A percentile compares a stretch with the other conserved stretches of the same genome.
Evolutionary conservation across 2,888 invertebrate genomes (phyloP).

Genomic region (Harpalus rufipes): DNA sequence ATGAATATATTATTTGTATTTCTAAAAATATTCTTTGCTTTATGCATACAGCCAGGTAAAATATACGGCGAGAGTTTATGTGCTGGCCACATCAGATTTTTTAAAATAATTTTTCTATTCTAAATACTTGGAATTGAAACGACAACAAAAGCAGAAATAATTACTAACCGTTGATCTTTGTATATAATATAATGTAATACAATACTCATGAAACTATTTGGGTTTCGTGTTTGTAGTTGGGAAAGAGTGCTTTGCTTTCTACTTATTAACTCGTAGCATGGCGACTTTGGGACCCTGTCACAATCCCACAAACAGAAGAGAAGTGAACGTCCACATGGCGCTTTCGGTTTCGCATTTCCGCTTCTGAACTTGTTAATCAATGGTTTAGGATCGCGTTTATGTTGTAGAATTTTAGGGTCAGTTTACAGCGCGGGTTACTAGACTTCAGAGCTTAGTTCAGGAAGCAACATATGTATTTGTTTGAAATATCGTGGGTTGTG

Average conservation of each 20-base stretch:
- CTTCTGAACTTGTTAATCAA: conserved; percentile 42
- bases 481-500: conserved; percentile 29
- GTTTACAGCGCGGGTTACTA: not conserved
- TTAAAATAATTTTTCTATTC: too few relatives aligned
- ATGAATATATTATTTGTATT: too few relatives aligned
- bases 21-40: too few relatives aligned
- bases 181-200: too few relatives aligned
- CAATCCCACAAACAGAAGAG: too few relatives aligned
- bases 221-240: not conserved
- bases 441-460: not conserved
- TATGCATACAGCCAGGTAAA: too few relatives aligned
- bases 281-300: not conserved
- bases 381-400: conserved; percentile 18
- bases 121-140: too few relatives aligned
- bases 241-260: not conserved
- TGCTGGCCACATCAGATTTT: too few relatives aligned
- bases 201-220: too few relatives aligned
- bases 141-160: too few relatives aligned
- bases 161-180: too few relatives aligned
- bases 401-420: conserved; percentile 33
- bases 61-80: too few relatives aligned
- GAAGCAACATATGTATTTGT: conserved; percentile 39
- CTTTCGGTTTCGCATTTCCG: conserved; percentile 29
- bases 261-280: not conserved
- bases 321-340: not conserved